A percentile compares a stretch with the other conserved stretches of the same genome.
These are phyloP conservation scores for Spilarctia lutea DNA, from an alignment of 2,888 invertebrate species.

Conservation along the genomic window DNA sequence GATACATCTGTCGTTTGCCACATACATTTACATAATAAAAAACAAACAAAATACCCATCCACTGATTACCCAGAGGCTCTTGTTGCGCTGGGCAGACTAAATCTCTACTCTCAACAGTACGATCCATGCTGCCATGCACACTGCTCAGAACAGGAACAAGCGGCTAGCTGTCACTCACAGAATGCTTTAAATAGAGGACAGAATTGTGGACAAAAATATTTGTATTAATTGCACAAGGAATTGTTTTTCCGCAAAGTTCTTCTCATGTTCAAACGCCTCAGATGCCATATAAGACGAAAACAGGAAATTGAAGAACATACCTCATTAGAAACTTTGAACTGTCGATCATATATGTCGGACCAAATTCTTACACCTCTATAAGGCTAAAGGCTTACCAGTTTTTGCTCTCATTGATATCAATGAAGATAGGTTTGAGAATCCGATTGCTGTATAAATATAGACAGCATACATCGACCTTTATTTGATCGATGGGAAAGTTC, in stretches of 20 bases:
- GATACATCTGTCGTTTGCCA: too few species aligned
- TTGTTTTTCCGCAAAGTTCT: neutral
- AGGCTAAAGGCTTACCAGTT: conserved; percentile 16
- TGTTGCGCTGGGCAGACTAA: too few species aligned
- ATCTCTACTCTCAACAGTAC: too few species aligned
- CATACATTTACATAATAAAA: too few species aligned
- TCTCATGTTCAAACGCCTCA: neutral
- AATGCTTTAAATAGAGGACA: too few species aligned
- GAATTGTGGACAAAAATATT: too few species aligned
- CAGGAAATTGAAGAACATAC: conserved; percentile 1
- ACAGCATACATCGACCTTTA: conserved; percentile 31
- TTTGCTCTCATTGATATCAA: conserved; percentile 26
- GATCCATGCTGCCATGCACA: too few species aligned
- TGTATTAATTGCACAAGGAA: neutral
- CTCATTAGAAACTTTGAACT: neutral
- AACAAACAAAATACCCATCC: too few species aligned
- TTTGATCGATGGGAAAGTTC: conserved; percentile 32
- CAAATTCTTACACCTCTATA: conserved; percentile 1
- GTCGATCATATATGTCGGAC: neutral
- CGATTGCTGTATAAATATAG: conserved; percentile 30
- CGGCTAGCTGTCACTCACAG: too few species aligned
- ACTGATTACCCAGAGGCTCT: too few species aligned
- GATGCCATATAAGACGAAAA: neutral
- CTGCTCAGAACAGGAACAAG: too few species aligned
- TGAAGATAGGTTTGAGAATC: conserved; percentile 31